Conservation (phyloP, 2,797 vertebrate genomes). For the Calcarius lapponicus region DNA sequence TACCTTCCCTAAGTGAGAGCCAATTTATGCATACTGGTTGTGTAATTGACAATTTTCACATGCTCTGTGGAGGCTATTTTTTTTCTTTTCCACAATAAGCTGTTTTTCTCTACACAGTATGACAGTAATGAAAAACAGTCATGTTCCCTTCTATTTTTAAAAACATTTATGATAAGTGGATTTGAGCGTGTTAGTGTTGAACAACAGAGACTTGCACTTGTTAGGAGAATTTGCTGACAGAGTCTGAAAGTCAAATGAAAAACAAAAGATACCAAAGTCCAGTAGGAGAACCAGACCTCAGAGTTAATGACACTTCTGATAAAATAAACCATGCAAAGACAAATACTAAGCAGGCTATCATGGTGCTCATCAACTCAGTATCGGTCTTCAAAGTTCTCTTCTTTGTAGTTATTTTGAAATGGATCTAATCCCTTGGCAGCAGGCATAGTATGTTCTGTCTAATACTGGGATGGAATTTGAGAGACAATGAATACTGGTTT, state of each 20-base stretch:
- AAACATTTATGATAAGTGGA: conserved; percentile 66
- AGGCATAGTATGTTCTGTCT: background rate
- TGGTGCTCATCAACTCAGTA: background rate
- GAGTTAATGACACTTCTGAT: background rate
- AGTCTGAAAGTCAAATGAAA: conserved; percentile 36
- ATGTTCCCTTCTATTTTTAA: conserved; percentile 59
- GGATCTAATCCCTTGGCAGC: background rate
- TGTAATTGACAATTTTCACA: conserved; percentile 76
- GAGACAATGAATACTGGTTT: background rate
- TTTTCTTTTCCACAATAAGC: conserved; percentile 57
- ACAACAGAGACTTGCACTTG: conserved; percentile 41
- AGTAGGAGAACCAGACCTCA: background rate
- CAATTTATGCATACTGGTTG: conserved; percentile 72
- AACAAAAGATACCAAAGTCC: background rate
- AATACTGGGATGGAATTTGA: background rate
- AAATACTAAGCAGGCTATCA: background rate
- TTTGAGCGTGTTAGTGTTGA: conserved; percentile 39
- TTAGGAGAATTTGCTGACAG: conserved; percentile 50
- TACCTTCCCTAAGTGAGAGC: conserved; percentile 38
- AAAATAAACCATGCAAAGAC: conserved; percentile 15
- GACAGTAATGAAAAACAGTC: conserved; percentile 75
- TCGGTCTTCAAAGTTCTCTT: background rate
- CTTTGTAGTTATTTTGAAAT: background rate
- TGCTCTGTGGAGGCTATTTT: conserved; percentile 21
- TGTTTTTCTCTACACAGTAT: conserved; percentile 65